Conservation (phyloP, 2,113 vertebrate genomes). For the Pedionomus torquatus region DNA sequence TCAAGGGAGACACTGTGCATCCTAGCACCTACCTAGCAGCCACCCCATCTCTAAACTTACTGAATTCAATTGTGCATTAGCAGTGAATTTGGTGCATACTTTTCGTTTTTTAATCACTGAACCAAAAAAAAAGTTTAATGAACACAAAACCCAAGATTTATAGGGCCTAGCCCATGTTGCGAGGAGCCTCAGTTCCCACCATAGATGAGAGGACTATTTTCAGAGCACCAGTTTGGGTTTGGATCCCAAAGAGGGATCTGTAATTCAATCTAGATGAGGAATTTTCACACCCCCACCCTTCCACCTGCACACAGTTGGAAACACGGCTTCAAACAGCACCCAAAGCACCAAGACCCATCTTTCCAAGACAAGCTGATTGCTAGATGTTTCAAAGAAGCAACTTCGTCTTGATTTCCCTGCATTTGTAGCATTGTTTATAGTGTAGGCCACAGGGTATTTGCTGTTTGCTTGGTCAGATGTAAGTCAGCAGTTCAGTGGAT, state of each 20-base stretch:
- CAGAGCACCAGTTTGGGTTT: too few species aligned
- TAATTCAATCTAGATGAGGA: not conserved
- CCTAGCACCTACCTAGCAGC: not conserved
- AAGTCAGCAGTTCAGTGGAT: slow-evolving; percentile 36
- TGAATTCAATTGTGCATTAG: not conserved
- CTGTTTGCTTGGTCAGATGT: slow-evolving; percentile 14
- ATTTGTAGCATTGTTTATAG: not conserved
- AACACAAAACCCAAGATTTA: not conserved
- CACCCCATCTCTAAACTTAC: not conserved
- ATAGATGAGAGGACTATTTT: not conserved
- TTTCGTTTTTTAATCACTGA: not conserved
- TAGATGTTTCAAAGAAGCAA: not conserved
- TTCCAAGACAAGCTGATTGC: not conserved
- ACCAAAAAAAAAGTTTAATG: not conserved
- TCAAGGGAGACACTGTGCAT: not conserved
- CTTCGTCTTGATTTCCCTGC: not conserved
- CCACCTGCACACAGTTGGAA: not conserved
- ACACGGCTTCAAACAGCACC: not conserved
- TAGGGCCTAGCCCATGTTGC: not conserved
- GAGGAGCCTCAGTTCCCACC: not conserved
- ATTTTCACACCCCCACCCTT: not conserved
- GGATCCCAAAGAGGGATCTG: not conserved
- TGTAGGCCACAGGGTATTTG: slow-evolving; percentile 29
- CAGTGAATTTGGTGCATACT: not conserved
- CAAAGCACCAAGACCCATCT: not conserved